Evolutionary conservation across 2,888 invertebrate species (phyloP), one percentile per base, ranked within the genome.

Genomic region (Paralinhomoeus sp.): DNA sequence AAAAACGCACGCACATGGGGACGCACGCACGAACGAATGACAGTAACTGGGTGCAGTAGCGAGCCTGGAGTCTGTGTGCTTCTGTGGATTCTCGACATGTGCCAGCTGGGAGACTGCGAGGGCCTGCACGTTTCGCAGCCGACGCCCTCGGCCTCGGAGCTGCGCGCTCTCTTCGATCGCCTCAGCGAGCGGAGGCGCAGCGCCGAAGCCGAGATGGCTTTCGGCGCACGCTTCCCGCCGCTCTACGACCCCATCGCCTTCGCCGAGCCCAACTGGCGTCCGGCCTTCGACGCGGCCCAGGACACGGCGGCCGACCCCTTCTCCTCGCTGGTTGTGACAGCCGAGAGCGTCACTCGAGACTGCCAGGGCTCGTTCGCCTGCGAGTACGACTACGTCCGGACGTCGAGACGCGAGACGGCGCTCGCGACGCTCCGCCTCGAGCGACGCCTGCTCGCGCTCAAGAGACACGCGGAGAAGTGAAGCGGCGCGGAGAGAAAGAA

Each of bases 391-490:
- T 54, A 47, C 43, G 41, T 52, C 18, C 38, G 49, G 24, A 54
- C 56, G 15, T 54, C 55, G 1, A 40, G 53, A 3, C 38, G 53
- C 2, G 54, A 55, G 37, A 51, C 54, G 22, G 54, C 55, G 5
- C n/a, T 53, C 41, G 47, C 41, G n/a, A 56, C 54, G 9, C 37
- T 53, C n/a, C 49, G 48, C 41, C 42, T 40, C 2, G 49, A 51
- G 39, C 42, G 34, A 7, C 33, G 23, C 21, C 46, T 48, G 23
- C 40, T 43, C 2, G 40, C 24, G 12, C 13, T 45, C 31, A 47
- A 47, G 34, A 9, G 13, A 3, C 17, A 17, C 2, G 43, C 39
- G 20, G 45, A 42, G 21, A 9, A 22, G 22, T 34, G 24, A 35
- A 15, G 47, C n/a, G n/a, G n/a, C n/a, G n/a, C n/a, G n/a, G n/a